These are phyloP conservation scores for Rhyacichthys aspro DNA, from an alignment of 2,797 vertebrate species.

Conservation along the genomic window DNA sequence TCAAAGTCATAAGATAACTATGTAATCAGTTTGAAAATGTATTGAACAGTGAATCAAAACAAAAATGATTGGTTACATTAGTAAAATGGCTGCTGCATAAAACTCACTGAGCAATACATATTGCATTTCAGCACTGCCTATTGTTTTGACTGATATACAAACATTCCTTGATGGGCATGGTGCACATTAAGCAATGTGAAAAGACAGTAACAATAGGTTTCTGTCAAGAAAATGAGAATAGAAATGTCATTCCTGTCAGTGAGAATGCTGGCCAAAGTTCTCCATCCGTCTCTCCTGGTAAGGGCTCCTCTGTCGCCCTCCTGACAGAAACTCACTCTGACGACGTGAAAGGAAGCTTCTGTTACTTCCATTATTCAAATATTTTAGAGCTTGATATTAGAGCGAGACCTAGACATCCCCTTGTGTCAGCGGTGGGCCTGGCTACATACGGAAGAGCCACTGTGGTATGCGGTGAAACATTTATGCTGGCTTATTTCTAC, in stretches of 20 bases:
- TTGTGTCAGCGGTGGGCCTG: constrained; percentile 61
- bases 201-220: constrained; percentile 78
- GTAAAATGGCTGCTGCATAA: no score
- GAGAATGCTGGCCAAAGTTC: constrained; percentile 79
- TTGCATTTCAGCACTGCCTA: neutral
- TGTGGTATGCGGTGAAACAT: constrained; percentile 74
- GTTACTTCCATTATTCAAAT: constrained; percentile 83
- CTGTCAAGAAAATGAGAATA: constrained; percentile 81
- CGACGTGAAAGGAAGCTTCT: constrained; percentile 75
- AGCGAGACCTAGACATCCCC: constrained; percentile 50
- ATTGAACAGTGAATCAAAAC: no score
- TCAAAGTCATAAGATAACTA: neutral
- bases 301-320: constrained; percentile 54
- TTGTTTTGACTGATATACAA: constrained; percentile 72
- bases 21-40: no score
- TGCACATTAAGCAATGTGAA: constrained; percentile 76
- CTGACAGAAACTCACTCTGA: constrained; percentile 82
- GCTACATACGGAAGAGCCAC: constrained; percentile 53
- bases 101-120: neutral
- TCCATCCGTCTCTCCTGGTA: constrained; percentile 56
- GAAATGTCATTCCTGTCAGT: constrained; percentile 84
- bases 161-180: constrained; percentile 68
- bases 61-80: no score
- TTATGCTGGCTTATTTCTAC: constrained; percentile 78
- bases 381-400: constrained; percentile 79